phyloP scores from a whole-genome alignment of 2,113 vertebrate species.

The Clarias magur region DNA sequence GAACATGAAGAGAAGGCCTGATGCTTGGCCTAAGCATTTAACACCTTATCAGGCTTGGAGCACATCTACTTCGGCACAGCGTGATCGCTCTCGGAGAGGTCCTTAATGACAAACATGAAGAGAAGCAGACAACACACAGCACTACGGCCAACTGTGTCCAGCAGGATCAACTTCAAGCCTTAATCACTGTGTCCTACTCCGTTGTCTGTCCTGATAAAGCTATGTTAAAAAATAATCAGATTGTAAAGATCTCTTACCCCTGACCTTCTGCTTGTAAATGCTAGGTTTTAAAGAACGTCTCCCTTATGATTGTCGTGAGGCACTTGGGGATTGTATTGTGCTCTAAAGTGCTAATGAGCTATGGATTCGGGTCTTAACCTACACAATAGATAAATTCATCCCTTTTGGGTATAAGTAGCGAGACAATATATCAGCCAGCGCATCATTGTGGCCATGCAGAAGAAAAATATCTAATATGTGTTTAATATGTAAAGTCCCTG shows the following conservation, averaged over 20 bases:
- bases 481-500: too few relatives aligned
- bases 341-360: background rate
- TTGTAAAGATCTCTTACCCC: background rate
- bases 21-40: conserved; percentile 12
- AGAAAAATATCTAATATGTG: background rate
- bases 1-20: conserved; percentile 29
- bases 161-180: background rate
- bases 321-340: background rate
- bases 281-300: background rate
- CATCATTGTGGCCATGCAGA: background rate
- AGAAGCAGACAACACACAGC: background rate
- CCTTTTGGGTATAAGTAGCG: background rate
- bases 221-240: background rate
- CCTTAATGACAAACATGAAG: conserved; percentile 31
- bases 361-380: background rate
- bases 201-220: background rate
- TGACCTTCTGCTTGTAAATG: background rate
- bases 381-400: background rate
- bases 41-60: conserved; percentile 38
- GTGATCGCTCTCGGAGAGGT: conserved; percentile 27
- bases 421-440: background rate
- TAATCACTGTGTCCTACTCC: background rate
- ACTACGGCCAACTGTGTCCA: background rate
- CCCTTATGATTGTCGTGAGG: background rate
- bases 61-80: background rate